These are phyloP conservation scores for Echiichthys vipera DNA, from an alignment of 2,797 vertebrate genomes.

Conservation along the genomic window DNA sequence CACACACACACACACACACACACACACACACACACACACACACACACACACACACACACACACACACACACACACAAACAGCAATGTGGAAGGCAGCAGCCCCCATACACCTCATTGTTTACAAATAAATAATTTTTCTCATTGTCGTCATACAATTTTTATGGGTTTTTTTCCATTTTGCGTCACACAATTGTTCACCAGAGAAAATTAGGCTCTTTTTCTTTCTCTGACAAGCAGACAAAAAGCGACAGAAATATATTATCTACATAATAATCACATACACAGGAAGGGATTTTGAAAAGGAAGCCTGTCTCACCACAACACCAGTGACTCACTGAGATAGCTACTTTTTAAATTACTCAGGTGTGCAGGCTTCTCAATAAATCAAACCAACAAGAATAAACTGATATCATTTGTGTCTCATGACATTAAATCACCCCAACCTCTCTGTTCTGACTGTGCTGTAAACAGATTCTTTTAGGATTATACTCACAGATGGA, in stretches of 20 bases:
- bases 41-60: not conserved
- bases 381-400: slow-evolving; percentile 42
- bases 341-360: slow-evolving; percentile 17
- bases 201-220: slow-evolving; percentile 35
- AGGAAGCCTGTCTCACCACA: slow-evolving; percentile 29
- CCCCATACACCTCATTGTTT: slow-evolving; percentile 59
- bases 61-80: not conserved
- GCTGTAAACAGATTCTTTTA: slow-evolving; percentile 70
- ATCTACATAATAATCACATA: slow-evolving; percentile 46
- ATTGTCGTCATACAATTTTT: slow-evolving; percentile 58
- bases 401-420: slow-evolving; percentile 51
- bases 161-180: slow-evolving; percentile 68
- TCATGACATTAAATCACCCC: slow-evolving; percentile 50
- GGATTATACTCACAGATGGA: slow-evolving; percentile 84
- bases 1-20: not conserved
- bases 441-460: slow-evolving; percentile 38
- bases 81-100: slow-evolving; percentile 6
- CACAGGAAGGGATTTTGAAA: slow-evolving; percentile 46
- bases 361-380: slow-evolving; percentile 8
- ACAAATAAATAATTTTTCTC: slow-evolving; percentile 67
- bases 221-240: slow-evolving; percentile 52
- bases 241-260: slow-evolving; percentile 41
- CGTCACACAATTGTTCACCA: slow-evolving; percentile 48
- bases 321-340: slow-evolving; percentile 32
- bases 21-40: not conserved